Evolutionary conservation across 2,113 vertebrate species (phyloP).

Genomic region (Silurus asotus): DNA sequence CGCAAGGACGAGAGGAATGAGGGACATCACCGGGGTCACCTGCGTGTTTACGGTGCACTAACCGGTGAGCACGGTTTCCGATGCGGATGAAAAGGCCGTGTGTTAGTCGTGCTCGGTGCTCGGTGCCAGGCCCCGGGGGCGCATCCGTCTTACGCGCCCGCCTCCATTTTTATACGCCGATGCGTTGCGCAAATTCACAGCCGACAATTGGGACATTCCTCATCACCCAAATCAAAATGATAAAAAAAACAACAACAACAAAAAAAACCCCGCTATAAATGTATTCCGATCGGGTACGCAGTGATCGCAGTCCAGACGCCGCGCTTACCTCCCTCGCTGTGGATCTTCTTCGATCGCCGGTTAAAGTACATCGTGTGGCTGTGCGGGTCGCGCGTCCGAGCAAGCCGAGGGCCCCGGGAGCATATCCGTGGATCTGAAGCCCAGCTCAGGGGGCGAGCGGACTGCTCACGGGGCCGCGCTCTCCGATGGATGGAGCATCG

Average conservation of each 20-base stretch:
- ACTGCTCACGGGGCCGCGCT: conserved; percentile 44
- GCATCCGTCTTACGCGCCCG: not conserved
- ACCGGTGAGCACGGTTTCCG: not conserved
- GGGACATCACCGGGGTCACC: conserved; percentile 30
- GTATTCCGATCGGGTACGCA: not conserved
- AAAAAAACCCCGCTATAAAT: not conserved
- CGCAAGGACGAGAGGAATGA: not conserved
- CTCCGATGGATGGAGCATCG: conserved; percentile 55
- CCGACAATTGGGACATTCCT: not conserved
- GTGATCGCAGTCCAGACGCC: not conserved
- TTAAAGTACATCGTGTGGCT: conserved; percentile 77
- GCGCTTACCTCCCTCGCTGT: conserved; percentile 78
- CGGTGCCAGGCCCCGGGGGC: conserved; percentile 17
- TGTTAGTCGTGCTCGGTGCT: conserved; percentile 11
- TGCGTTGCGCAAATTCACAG: conserved; percentile 1
- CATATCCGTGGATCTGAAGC: conserved; percentile 67
- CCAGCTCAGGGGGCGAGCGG: conserved; percentile 51
- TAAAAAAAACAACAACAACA: not conserved
- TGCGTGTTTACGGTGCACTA: conserved; percentile 29
- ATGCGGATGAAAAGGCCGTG: conserved; percentile 32
- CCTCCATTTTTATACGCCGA: conserved; percentile 18
- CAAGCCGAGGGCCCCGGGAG: conserved; percentile 57
- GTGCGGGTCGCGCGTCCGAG: conserved; percentile 54
- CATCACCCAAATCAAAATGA: not conserved
- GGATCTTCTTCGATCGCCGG: conserved; percentile 78